Percentiles rank a stretch among this genome's conserved stretches.
Evolutionary conservation across 2,888 invertebrate species (phyloP).

Genomic region (Vandiemenella viatica): DNA sequence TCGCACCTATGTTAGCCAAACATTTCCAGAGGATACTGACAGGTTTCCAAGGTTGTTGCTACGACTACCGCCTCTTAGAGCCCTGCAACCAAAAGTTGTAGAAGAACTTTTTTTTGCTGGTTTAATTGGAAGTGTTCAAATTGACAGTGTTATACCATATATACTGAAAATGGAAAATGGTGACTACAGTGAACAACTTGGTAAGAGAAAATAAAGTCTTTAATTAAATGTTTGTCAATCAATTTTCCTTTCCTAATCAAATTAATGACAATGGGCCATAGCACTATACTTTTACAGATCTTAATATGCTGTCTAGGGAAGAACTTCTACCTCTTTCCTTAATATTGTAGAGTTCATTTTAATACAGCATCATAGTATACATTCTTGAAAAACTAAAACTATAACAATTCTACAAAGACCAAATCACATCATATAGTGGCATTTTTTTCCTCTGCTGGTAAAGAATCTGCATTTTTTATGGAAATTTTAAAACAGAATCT

Average conservation of each 20-base stretch:
- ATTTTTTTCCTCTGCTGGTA: no score
- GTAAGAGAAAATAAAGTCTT: constrained; percentile 8
- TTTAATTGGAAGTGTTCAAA: constrained; percentile 81
- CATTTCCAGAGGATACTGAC: constrained; percentile 33
- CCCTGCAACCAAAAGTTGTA: constrained; percentile 55
- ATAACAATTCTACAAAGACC: no score
- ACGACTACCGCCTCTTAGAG: constrained; percentile 54
- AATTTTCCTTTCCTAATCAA: neutral
- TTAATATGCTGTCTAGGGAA: neutral
- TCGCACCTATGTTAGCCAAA: constrained; percentile 30
- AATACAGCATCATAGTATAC: no score
- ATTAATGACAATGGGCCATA: neutral
- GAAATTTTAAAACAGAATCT: no score
- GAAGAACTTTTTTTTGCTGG: constrained; percentile 89
- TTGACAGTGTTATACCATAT: constrained; percentile 88
- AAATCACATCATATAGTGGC: no score
- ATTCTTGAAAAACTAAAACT: no score
- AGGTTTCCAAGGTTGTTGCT: constrained; percentile 47
- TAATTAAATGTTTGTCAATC: neutral
- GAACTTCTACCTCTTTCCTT: neutral
- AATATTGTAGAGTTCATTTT: neutral
- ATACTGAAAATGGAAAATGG: constrained; percentile 51
- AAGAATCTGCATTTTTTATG: no score
- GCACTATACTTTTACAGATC: no score
- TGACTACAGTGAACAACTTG: constrained; percentile 22